Base-by-base conservation (phyloP, 2,888 invertebrate genomes). In the Platycnemis pennipes region DNA sequence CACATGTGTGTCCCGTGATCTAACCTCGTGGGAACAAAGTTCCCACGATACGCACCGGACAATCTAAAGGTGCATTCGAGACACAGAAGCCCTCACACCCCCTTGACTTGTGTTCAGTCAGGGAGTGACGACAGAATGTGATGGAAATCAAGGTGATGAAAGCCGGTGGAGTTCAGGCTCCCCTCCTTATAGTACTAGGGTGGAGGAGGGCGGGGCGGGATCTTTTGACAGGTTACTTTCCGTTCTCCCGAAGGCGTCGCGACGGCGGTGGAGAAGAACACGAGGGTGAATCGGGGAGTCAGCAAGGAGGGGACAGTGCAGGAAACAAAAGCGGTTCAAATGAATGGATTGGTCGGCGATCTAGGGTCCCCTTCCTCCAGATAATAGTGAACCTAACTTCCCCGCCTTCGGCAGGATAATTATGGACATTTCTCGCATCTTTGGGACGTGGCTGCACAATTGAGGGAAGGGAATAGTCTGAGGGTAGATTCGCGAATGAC, bases 141-240 rank as follows among this genome's bases (percentile, higher is more conserved):
- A 69, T 13, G 53, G 63, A 63, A 63, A 91, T 46, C 88, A 42
- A 53, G 26, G 56, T 42, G 89, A 42, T 42, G 89, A 89, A 77
- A 89, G 53, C 42, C 56, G 31, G n/a, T 49, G 42, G 26, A 87
- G 91, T 37, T 37, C 77, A 63, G 63, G 42, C 56, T 56, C n/a
- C 88, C 88, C 2, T 88, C 22, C 56, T 46, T 46, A 46, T 46
- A 22, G 3, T 45, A n/a, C 42, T 46, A n/a, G 45, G 87, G 45
- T 19, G n/a, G 13, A 7, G 42, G 26, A 49, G 91, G 91, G 91
- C 42, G 88, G 45, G 45, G 87, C 46, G 56, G 56, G 89, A 56
- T 42, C 89, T 89, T 87, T 89, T 89, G 89, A 91, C 91, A 91
- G 63, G 56, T 44, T 44, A 91, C 63, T 63, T 44, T 63, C 91